Conservation (phyloP, 2,113 vertebrate genomes). For the Fulica atra region DNA sequence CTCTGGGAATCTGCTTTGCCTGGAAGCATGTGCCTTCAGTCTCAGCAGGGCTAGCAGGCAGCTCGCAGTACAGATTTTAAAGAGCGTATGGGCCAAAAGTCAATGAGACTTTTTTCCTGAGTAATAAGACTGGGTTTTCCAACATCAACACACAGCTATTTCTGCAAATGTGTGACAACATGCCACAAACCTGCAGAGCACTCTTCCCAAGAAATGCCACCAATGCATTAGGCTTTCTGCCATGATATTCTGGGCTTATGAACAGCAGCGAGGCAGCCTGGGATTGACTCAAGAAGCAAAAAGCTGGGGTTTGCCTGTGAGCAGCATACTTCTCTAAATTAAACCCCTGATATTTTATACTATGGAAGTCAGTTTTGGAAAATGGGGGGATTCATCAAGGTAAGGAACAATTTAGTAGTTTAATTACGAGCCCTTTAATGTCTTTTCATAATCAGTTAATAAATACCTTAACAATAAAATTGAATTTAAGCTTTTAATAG, state of each 20-base stretch:
- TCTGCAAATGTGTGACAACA: conserved; percentile 13
- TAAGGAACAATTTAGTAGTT: conserved; percentile 73
- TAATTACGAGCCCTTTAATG: conserved; percentile 82
- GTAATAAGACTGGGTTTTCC: conserved; percentile 7
- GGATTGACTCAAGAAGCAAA: neutral
- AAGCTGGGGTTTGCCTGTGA: neutral
- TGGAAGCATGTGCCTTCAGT: neutral
- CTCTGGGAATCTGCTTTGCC: neutral
- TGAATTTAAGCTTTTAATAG: conserved; percentile 85
- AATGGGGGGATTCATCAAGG: conserved; percentile 59
- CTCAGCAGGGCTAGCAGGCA: neutral
- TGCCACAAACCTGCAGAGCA: conserved; percentile 11
- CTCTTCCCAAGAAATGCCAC: conserved; percentile 40
- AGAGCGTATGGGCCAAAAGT: conserved; percentile 12
- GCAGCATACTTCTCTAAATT: conserved; percentile 24
- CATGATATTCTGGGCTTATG: conserved; percentile 17
- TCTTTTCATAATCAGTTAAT: conserved; percentile 88
- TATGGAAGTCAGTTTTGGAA: conserved; percentile 39
- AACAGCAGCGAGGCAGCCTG: conserved; percentile 22
- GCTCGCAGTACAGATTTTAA: neutral
- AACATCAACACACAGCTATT: conserved; percentile 32
- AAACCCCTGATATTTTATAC: conserved; percentile 61
- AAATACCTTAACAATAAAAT: conserved; percentile 86
- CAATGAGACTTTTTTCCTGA: neutral
- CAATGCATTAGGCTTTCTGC: conserved; percentile 39